Base-by-base conservation (phyloP, 2,113 vertebrate species). In the Pithys albifrons region DNA sequence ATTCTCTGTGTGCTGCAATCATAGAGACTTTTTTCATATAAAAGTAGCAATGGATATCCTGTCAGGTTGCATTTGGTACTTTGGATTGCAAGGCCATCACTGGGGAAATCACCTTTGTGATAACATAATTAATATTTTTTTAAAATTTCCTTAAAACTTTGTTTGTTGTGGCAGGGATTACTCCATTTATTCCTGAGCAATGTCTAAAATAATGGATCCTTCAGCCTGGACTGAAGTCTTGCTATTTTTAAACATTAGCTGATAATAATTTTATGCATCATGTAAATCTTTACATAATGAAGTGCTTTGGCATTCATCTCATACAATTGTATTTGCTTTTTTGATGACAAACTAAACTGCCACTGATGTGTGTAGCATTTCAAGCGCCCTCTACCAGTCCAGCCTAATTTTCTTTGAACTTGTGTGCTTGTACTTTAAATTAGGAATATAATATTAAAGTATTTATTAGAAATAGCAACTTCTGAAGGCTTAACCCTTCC, bases 281-380 rank as follows among this genome's bases (percentile, higher is more conserved):
- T 89, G 67, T 73, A 92, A 84, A 86, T 59, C 52, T 95, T 91
- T 91, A 82, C 61, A 54, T 78, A 92, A 82, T 79, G 31, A 96
- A 87, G 49, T 65, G n/a, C 51, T 93, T 77, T 89, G 66, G 81
- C 70, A 95, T 95, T 95, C 91, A 85, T 79, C 57, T 95, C 73
- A 94, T 76, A 58, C 41, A 72, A 73, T 54, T 91, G 41, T 61
- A 79, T 88, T 89, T 93, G 35, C 74, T 92, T 95, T 95, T 93
- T 69, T 82, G 89, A 94, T 91, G 94, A 78, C 80, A 89, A 92
- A 73, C 65, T 93, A 62, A 95, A 91, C 70, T 72, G 77, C 69
- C 62, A 85, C 37, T 2, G 2, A 17, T 72, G 58, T 85, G 58
- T 46, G 18, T 27, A 79, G 87, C 84, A 85, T 93, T 95, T 39